phyloP scores from a whole-genome alignment of 2,113 vertebrate genomes.

The Nibea albiflora region DNA sequence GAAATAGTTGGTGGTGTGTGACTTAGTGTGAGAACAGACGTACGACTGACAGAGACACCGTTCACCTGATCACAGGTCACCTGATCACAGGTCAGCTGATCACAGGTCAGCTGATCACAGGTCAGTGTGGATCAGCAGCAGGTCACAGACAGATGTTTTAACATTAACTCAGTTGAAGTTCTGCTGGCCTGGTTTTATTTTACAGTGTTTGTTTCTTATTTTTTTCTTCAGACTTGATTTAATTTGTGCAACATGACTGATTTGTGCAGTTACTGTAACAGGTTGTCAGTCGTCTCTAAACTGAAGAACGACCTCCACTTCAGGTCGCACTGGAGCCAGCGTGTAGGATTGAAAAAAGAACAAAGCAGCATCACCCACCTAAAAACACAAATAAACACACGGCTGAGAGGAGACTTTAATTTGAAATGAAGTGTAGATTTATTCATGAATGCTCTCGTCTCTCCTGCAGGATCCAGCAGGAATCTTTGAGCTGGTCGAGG shows the following conservation, averaged over 20 bases:
- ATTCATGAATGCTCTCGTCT: not conserved
- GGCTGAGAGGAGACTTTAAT: not conserved
- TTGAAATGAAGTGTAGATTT: not conserved
- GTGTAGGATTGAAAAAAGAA: slow-evolving; percentile 14
- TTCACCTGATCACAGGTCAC: no score
- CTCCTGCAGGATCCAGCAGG: slow-evolving; percentile 89
- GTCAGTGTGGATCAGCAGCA: no score
- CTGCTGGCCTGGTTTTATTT: not conserved
- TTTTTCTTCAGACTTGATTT: not conserved
- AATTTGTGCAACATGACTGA: not conserved
- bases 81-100: no score
- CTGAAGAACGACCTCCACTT: not conserved
- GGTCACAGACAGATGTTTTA: not conserved
- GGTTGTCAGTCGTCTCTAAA: not conserved
- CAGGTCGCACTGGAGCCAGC: slow-evolving; percentile 6
- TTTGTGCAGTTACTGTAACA: slow-evolving; percentile 11
- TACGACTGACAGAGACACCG: no score
- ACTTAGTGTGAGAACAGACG: no score
- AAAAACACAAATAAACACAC: not conserved
- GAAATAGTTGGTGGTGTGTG: no score
- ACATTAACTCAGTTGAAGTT: not conserved
- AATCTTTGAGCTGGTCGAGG: slow-evolving; percentile 94
- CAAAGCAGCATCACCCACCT: slow-evolving; percentile 7
- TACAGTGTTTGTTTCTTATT: not conserved
- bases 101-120: no score